Conservation (phyloP, 2,888 invertebrate genomes). For the Notodonta dromedarius region DNA sequence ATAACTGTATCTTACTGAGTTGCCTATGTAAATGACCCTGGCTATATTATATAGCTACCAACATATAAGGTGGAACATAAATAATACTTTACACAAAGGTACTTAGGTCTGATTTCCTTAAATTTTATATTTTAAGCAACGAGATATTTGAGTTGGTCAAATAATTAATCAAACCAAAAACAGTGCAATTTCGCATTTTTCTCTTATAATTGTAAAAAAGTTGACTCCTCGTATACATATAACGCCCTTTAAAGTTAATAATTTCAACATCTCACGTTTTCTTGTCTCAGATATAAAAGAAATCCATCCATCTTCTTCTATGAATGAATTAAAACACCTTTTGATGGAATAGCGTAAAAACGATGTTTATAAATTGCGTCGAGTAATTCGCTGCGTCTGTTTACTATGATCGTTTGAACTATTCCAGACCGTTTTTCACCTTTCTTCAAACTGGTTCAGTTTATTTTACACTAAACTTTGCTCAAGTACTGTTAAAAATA, state of each 20-base stretch:
- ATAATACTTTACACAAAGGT: too few relatives aligned
- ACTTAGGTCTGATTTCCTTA: too few relatives aligned
- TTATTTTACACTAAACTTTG: slow-evolving; percentile 7
- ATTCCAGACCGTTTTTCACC: slow-evolving; percentile 10
- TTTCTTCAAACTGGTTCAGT: slow-evolving; percentile 15
- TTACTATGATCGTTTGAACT: slow-evolving; percentile 6
- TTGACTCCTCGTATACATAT: too few relatives aligned
- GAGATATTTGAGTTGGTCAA: too few relatives aligned
- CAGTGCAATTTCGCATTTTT: too few relatives aligned
- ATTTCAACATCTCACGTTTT: neutral
- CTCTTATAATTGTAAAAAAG: too few relatives aligned
- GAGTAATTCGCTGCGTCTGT: slow-evolving; percentile 7
- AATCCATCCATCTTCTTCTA: too few relatives aligned
- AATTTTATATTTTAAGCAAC: too few relatives aligned
- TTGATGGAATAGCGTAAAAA: slow-evolving; percentile 1
- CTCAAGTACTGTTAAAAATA: slow-evolving; percentile 39
- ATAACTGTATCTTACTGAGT: neutral
- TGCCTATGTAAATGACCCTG: slow-evolving; percentile 1
- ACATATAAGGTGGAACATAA: neutral
- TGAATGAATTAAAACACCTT: neutral
- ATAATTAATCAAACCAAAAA: too few relatives aligned
- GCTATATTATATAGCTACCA: neutral
- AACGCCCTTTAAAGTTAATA: too few relatives aligned
- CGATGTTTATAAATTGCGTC: neutral
- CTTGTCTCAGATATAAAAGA: neutral